phyloP scores from a whole-genome alignment of 1,140 invertebrate genomes.

The Pogonus chalceus region DNA sequence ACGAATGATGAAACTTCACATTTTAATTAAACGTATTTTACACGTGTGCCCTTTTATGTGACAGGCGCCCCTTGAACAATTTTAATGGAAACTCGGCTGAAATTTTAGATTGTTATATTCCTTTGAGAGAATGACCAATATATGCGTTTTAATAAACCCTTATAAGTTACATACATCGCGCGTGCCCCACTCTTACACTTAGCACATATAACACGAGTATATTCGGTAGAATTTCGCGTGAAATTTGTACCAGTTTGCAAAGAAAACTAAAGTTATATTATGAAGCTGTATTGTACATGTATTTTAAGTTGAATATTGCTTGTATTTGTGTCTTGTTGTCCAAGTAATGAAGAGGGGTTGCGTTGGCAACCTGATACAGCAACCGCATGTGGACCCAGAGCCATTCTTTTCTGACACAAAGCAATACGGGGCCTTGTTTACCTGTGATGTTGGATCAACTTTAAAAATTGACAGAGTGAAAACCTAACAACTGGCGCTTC shows the following conservation, averaged over 20 bases:
- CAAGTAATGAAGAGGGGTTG: conserved; percentile 3
- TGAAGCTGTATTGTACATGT: no score
- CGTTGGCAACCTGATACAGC: conserved; percentile 3
- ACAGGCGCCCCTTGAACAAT: neutral
- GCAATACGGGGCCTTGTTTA: neutral
- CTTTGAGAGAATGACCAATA: conserved; percentile 7
- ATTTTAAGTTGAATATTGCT: no score
- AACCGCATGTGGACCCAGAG: conserved; percentile 2
- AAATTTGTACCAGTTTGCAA: no score
- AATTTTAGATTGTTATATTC: conserved; percentile 8
- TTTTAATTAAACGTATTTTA: conserved; percentile 7
- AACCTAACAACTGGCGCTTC: no score
- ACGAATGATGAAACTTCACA: conserved; percentile 4
- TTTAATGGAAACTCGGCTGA: neutral
- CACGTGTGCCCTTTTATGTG: conserved; percentile 6
- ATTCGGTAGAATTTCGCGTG: no score
- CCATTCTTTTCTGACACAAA: conserved; percentile 7
- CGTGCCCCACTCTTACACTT: neutral
- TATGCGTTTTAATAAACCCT: conserved; percentile 7
- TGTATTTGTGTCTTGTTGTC: neutral
- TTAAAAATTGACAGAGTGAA: conserved; percentile 2
- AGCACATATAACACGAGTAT: neutral
- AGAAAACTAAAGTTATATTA: no score
- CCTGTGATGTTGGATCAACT: conserved; percentile 7
- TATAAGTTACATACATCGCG: neutral